Evolutionary conservation across 2,888 invertebrate genomes (phyloP).

Genomic region (Clunio marinus): DNA sequence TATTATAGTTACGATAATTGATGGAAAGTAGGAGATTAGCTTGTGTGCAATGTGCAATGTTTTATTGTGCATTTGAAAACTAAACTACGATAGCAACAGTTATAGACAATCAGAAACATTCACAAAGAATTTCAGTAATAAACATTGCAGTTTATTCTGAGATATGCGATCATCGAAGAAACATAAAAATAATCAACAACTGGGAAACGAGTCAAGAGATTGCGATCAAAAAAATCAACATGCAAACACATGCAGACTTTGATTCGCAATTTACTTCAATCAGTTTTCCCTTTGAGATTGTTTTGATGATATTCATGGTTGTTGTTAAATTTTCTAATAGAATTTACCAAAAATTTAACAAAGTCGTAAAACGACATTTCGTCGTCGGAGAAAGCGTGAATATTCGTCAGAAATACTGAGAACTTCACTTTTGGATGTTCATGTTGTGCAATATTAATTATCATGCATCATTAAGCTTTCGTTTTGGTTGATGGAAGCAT

Average conservation of each 20-base stretch:
- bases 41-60: slow-evolving; percentile 1
- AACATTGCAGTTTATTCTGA: neutral
- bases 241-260: neutral
- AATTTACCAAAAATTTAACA: slow-evolving; percentile 17
- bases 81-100: slow-evolving; percentile 23
- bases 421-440: too few relatives aligned
- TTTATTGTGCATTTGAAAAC: slow-evolving; percentile 18
- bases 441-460: too few relatives aligned
- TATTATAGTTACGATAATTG: neutral
- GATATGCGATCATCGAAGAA: slow-evolving; percentile 6
- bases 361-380: too few relatives aligned
- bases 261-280: neutral
- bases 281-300: slow-evolving; percentile 22
- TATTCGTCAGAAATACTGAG: too few relatives aligned
- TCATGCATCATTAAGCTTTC: too few relatives aligned
- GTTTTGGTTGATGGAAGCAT: too few relatives aligned
- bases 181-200: slow-evolving; percentile 16
- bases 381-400: too few relatives aligned
- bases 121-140: neutral
- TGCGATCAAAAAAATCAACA: neutral
- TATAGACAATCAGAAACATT: slow-evolving; percentile 35
- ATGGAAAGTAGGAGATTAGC: slow-evolving; percentile 27
- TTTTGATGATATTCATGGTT: slow-evolving; percentile 39
- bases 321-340: slow-evolving; percentile 29
- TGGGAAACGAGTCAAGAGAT: neutral